Base-by-base conservation (phyloP, 1,140 invertebrate species). In the Gryon sp. region DNA sequence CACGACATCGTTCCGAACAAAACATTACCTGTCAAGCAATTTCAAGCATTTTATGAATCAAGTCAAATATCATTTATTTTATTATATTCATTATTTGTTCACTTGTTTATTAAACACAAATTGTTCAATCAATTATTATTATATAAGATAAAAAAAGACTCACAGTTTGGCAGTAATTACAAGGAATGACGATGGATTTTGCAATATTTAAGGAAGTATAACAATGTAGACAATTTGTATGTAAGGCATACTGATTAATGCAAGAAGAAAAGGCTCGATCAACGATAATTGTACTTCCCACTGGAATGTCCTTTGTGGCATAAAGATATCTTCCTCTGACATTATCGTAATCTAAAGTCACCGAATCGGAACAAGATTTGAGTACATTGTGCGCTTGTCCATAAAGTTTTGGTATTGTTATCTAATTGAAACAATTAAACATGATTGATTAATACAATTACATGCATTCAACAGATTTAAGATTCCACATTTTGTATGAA, bases 201-300 rank as follows among this genome's bases (percentile, higher is more conserved):
- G 79, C 36, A 53, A 78, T 38, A 80, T 81, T 70, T 65, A 87
- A 34, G 40, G 83, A 84, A 78, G 85, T 26, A 34, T 86, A 86
- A 79, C 92, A 92, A 66, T 90, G 82, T 15, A 90, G 84, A 74
- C 92, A 93, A 79, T 91, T 90, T 2, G 69, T 84, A 5, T 53
- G 16, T 7, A 89, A 78, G 14, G 84, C 84, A 7, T 88, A 79
- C 24, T 82, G 62, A 24, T 90, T 83, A 0, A 91, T 86, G 9
- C 84, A 85, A 45, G 81, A 87, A 12, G 88, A 78, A 76, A 86
- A 90, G 1, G 90, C 88, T 30, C 75, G 20, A 45, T 90, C 90
- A 2, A 89, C 81, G 12, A 91, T 90, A 4, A 91, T 38, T 16
- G 86, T 82, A 55, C 80, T 84, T n/a, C 90, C 90, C 5, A 83